A percentile compares a stretch with the other conserved stretches of the same genome.
Evolutionary conservation across 2,797 vertebrate species (phyloP).

Genomic region (Numenius phaeopus): DNA sequence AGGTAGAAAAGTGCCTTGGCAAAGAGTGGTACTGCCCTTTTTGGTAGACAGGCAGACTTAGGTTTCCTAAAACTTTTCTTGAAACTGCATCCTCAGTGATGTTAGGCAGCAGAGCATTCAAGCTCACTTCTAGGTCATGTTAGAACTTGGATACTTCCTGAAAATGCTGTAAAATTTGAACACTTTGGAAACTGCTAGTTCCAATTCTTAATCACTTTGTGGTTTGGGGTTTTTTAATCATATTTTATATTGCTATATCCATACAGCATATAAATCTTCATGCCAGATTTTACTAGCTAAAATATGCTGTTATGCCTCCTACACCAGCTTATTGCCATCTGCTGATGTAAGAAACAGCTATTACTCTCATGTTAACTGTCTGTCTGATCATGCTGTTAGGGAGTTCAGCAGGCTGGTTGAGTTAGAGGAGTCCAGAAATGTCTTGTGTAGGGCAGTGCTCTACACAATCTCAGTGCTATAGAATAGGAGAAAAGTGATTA

Average conservation of each 20-base stretch:
- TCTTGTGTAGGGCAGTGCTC: fast-evolving
- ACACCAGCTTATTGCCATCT: neutral
- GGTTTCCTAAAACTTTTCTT: neutral
- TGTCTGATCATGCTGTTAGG: neutral
- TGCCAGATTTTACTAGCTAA: neutral
- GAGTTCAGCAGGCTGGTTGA: neutral
- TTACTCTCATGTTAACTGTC: neutral
- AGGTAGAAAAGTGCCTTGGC: neutral
- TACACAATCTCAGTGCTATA: neutral
- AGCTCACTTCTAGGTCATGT: neutral
- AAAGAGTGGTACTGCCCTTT: neutral
- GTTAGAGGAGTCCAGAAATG: neutral
- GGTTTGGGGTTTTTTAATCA: neutral
- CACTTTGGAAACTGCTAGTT: neutral
- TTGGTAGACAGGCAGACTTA: neutral
- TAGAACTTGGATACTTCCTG: neutral
- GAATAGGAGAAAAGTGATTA: neutral
- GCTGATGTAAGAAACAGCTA: neutral
- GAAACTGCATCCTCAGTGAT: neutral
- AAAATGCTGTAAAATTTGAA: neutral
- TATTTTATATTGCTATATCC: neutral
- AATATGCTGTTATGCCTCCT: neutral
- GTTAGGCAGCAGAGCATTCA: neutral
- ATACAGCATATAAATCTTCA: neutral
- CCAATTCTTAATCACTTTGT: neutral